Evolutionary conservation across 2,797 vertebrate species (phyloP).

Genomic region (Propithecus deckenii): DNA sequence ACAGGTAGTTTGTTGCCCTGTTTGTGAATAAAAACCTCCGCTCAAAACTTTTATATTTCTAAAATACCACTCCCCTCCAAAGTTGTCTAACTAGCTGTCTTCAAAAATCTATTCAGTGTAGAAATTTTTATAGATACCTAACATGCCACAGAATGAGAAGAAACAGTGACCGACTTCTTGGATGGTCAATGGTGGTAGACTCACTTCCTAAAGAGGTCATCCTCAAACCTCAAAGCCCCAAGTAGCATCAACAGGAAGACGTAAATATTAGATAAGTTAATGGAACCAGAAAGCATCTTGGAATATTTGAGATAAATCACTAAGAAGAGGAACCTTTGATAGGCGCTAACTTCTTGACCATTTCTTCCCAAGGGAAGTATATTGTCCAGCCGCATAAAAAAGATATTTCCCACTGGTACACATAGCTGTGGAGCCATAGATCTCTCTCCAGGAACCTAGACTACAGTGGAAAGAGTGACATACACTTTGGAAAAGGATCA

Average conservation of each 20-base stretch:
- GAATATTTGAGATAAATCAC: not conserved
- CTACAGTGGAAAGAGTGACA: not conserved
- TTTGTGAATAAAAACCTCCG: slow-evolving; percentile 9
- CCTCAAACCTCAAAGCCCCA: not conserved
- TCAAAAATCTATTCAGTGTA: not conserved
- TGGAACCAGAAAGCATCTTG: not conserved
- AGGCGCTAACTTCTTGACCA: not conserved
- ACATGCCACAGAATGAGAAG: not conserved
- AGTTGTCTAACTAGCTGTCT: not conserved
- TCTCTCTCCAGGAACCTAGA: not conserved
- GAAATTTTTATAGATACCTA: not conserved
- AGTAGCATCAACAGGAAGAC: not conserved
- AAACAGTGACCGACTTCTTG: not conserved
- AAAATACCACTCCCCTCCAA: not conserved
- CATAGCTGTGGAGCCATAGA: not conserved
- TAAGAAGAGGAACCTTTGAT: slow-evolving; percentile 7
- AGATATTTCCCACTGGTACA: not conserved
- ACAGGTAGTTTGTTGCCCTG: not conserved
- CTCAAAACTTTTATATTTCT: not conserved
- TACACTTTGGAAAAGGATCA: not conserved
- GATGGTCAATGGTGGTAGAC: not conserved
- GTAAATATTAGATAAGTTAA: not conserved
- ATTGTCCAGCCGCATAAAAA: not conserved
- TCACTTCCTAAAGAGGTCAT: not conserved
- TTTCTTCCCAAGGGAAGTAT: not conserved